Base-by-base conservation (phyloP, 2,113 vertebrate genomes). In the human region DNA sequence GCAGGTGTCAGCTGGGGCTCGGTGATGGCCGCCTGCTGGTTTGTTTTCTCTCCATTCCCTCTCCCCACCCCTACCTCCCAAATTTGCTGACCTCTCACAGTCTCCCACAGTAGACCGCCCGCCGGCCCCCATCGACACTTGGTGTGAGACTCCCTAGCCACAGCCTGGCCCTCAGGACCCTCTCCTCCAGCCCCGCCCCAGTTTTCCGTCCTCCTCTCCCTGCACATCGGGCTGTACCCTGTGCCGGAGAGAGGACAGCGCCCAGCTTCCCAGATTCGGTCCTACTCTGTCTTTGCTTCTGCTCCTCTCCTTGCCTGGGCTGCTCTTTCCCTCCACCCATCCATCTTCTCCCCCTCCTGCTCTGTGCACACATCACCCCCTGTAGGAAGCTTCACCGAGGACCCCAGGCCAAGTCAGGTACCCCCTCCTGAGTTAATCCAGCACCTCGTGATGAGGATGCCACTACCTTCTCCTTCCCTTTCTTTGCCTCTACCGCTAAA, bases 251-350 rank as follows among this genome's bases (percentile, higher is more conserved):
- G 17, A 30, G 2, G 7, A 17, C 5, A 27, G 72, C 16, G 17
- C 12, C 35, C 40, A 18, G 48, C 80, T 9, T 6, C 2, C 13
- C 1, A 0, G 50, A 32, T 12, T 30, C 5, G 0, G 23, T 5
- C 45, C 57, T n/a, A 17, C 22, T 9, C 16, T 43, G 55, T 55
- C 30, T 80, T 38, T n/a, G 66, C 61, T 35, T 43, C 61, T 48
- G 20, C 90, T 50, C 6, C 45, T 40, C 66, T 80, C 22, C 3
- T 20, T 25, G 3, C 40, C n/a, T 30, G 11, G 32, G 17, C 40
- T n/a, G 1, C 16, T 23, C 16, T 79, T 18, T 38, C 70, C 35
- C 32, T 35, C 45, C 12, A 18, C 61, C 23, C 18, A 40, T 32
- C 8, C 13, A 17, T 22, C 75, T 59, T 81, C 35, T 52, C 12